A percentile compares a stretch with the other conserved stretches of the same genome.
Evolutionary conservation across 2,797 vertebrate genomes (phyloP).

Genomic region (Mycteria americana): DNA sequence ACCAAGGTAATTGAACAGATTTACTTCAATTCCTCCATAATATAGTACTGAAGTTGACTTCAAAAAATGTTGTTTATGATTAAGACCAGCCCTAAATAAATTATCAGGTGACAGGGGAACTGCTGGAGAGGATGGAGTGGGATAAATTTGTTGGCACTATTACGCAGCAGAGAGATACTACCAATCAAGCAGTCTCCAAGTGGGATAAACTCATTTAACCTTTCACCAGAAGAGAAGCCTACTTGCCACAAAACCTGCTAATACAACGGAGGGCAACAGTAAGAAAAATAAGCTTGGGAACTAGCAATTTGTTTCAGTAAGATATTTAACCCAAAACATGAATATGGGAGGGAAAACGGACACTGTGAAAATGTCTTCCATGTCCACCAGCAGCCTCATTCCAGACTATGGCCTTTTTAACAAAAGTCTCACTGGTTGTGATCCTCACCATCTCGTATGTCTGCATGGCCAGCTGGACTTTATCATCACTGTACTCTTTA

Average conservation of each 20-base stretch:
- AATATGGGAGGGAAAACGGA: fast-evolving
- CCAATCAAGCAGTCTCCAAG: not conserved
- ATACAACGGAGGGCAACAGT: not conserved
- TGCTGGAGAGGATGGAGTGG: not conserved
- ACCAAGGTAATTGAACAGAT: not conserved
- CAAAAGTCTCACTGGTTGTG: not conserved
- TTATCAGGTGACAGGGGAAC: not conserved
- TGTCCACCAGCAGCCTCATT: fast-evolving
- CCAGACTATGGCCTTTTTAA: fast-evolving
- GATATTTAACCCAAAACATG: not conserved
- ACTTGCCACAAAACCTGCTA: not conserved
- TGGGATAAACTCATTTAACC: not conserved
- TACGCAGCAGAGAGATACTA: not conserved
- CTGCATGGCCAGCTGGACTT: conserved; percentile 98
- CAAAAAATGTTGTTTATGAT: fast-evolving
- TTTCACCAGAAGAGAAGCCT: not conserved
- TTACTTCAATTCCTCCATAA: not conserved
- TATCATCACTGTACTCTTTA: conserved; percentile 95
- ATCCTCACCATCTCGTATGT: conserved; percentile 95
- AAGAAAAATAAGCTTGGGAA: not conserved
- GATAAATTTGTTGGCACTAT: not conserved
- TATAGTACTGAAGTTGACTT: fast-evolving
- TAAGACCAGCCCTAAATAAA: not conserved
- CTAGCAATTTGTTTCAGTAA: not conserved
- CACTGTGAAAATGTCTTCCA: fast-evolving